Percentiles rank a stretch among this genome's conserved stretches.
Conservation (phyloP, 2,888 invertebrate genomes). For the Drosophila affinis region DNA sequence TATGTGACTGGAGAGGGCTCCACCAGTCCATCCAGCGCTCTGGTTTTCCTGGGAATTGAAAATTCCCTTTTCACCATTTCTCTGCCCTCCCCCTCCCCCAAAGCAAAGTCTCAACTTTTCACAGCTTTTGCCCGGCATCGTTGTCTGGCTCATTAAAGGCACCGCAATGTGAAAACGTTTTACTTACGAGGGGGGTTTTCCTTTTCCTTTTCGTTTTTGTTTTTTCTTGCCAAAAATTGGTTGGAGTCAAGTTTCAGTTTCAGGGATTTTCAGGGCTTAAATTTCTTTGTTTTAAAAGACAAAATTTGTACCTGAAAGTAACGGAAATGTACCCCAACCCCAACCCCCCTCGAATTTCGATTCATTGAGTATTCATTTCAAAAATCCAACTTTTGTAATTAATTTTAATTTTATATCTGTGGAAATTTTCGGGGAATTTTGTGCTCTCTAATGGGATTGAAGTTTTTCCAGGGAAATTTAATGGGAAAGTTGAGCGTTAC, state of each 20-base stretch:
- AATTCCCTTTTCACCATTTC: constrained; percentile 10
- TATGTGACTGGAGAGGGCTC: constrained; percentile 42
- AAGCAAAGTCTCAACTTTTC: background rate
- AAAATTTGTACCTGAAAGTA: background rate
- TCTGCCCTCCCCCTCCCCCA: background rate
- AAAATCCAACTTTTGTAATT: background rate
- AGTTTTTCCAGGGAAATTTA: background rate
- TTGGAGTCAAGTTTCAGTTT: background rate
- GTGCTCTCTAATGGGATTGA: background rate
- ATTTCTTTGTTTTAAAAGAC: background rate
- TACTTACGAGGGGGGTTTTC: background rate
- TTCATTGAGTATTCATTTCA: background rate
- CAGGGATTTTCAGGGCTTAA: background rate
- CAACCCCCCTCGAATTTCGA: background rate
- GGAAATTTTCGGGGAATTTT: background rate
- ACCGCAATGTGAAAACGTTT: constrained; percentile 23
- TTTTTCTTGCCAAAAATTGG: background rate
- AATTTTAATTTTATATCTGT: background rate
- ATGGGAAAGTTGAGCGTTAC: background rate
- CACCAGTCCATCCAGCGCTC: background rate
- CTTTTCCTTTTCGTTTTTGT: too few relatives aligned
- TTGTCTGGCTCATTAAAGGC: constrained; percentile 34
- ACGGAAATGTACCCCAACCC: background rate
- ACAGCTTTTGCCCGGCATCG: background rate
- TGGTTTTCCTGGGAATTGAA: constrained; percentile 2